Evolutionary conservation across 2,797 vertebrate species (phyloP), one percentile per base, ranked within the genome.

Genomic region (Leptatherina wallacei): DNA sequence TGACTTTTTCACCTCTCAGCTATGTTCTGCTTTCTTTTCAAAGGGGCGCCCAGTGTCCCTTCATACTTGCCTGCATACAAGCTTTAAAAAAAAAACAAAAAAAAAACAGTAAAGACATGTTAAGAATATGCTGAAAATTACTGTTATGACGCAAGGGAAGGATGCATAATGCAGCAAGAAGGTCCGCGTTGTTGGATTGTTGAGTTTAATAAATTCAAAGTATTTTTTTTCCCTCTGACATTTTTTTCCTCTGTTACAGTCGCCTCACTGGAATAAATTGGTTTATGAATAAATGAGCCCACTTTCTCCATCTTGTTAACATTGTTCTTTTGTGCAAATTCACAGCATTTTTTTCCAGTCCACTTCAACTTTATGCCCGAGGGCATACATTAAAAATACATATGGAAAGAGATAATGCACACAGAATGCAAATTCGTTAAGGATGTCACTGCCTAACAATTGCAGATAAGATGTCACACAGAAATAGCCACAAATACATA

Each of bases 381-480:
- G 92, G 94, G 92, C 92, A 94, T 93, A 94, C 94, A 95, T 95
- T 94, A 95, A 95, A 95, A 94, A 95, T 94, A 95, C 93, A 96
- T 94, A 93, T 91, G 91, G 90, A 91, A 90, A 85, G 85, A 95
- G 93, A 95, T 94, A 94, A 95, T 94, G 91, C 93, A 88, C 89
- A 93, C 89, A 92, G 91, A 85, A 93, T 88, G 89, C 91, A 93
- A 92, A 94, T 94, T 92, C 82, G 88, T 93, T 94, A 93, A 85
- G 90, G 91, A 78, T 94, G 93, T 93, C 91, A 89, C 89, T 42
- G 80, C 79, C 82, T 88, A 82, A 92, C 90, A 89, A 89, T 77
- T 44, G 80, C 85, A 88, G 89, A 91, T 88, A 90, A 89, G 75
- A 89, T 85, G 83, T 88, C 87, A 86, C 81, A 77, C 64, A 82